A percentile compares a stretch with the other conserved stretches of the same genome.
phyloP scores from a whole-genome alignment of 2,888 invertebrate species.

The Ligdia adustata region DNA sequence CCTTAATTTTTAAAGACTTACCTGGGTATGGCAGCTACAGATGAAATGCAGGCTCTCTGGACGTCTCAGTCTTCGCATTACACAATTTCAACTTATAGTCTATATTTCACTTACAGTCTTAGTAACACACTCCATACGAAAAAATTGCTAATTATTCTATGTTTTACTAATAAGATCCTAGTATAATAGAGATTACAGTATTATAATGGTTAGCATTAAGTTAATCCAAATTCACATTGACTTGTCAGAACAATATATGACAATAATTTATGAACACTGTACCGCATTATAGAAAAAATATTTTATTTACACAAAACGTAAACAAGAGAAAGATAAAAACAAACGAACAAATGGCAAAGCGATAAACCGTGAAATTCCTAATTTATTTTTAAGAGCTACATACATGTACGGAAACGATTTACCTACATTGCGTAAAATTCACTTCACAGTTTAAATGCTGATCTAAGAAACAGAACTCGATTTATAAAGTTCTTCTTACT shows the following conservation, averaged over 20 bases:
- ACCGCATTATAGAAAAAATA: too few species aligned
- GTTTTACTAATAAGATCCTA: too few species aligned
- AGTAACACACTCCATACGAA: too few species aligned
- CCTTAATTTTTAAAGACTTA: too few species aligned
- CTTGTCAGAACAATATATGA: too few species aligned
- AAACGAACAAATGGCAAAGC: conserved; percentile 48
- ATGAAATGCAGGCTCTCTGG: neutral
- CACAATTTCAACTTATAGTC: conserved; percentile 12
- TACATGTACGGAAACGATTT: conserved; percentile 38
- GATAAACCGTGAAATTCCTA: conserved; percentile 47
- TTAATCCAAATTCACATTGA: too few species aligned
- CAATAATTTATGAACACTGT: too few species aligned
- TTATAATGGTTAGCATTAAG: too few species aligned
- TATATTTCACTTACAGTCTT: conserved; percentile 16
- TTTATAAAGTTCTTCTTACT: conserved; percentile 46
- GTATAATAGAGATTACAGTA: too few species aligned
- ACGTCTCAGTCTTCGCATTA: conserved; percentile 2
- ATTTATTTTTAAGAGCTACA: conserved; percentile 52
- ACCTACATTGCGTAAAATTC: conserved; percentile 78
- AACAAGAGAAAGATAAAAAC: conserved; percentile 55
- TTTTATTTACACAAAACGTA: conserved; percentile 45
- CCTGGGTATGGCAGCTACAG: too few species aligned
- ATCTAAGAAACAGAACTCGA: conserved; percentile 53
- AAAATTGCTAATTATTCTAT: too few species aligned
- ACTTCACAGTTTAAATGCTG: conserved; percentile 69